A percentile compares a stretch with the other conserved stretches of the same genome.
These are phyloP conservation scores for Myotis findleyi DNA, from an alignment of 2,797 vertebrate species.

Conservation along the genomic window DNA sequence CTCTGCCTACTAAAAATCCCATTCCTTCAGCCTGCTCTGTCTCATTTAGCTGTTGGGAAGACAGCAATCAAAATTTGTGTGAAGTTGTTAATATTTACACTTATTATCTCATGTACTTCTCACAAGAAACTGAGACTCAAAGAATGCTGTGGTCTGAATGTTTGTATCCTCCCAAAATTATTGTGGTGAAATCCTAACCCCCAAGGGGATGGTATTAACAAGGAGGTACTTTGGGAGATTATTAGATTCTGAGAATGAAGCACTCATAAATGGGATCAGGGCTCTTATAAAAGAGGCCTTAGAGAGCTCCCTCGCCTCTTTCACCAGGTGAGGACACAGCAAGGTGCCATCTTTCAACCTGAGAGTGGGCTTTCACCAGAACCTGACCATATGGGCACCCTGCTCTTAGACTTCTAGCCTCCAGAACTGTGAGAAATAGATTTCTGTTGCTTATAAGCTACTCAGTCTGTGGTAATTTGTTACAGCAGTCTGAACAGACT, in stretches of 20 bases:
- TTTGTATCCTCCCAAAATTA: neutral
- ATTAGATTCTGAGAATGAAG: neutral
- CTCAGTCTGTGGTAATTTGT: neutral
- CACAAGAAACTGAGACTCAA: neutral
- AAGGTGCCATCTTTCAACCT: neutral
- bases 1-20: neutral
- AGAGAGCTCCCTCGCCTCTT: neutral
- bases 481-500: neutral
- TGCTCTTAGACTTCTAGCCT: neutral
- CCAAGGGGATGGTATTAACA: neutral
- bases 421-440: neutral
- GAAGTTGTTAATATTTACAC: neutral
- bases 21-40: neutral
- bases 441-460: neutral
- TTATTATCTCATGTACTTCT: slow-evolving; percentile 31
- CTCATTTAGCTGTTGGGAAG: neutral
- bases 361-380: neutral
- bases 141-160: neutral
- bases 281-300: neutral
- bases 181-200: neutral
- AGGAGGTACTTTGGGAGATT: neutral
- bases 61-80: neutral
- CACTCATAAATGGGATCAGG: neutral
- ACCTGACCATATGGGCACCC: neutral
- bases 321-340: neutral